Conservation (phyloP, 2,797 vertebrate species). For the Hydrolagus colliei region DNA sequence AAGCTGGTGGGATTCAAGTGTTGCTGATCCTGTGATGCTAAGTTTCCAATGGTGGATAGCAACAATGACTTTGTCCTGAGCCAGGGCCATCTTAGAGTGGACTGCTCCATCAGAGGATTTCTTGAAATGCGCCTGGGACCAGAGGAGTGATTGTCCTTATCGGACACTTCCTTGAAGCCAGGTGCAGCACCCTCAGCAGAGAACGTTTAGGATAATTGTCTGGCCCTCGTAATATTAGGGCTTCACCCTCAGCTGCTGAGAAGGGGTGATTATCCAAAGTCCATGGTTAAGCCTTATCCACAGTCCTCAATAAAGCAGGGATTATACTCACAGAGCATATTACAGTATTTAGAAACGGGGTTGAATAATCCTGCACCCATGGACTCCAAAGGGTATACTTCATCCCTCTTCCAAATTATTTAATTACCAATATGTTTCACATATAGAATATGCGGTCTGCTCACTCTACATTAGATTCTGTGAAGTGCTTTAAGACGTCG, state of each 20-base stretch:
- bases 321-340: too few species aligned
- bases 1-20: slow-evolving; percentile 18
- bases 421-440: too few species aligned
- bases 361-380: not conserved
- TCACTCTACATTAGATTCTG: too few species aligned
- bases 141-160: slow-evolving; percentile 13
- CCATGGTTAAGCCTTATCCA: not conserved
- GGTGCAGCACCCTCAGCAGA: slow-evolving; percentile 10
- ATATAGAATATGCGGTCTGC: too few species aligned
- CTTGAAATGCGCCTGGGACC: not conserved
- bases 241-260: not conserved
- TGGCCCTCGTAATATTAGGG: not conserved
- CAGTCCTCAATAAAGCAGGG: too few species aligned
- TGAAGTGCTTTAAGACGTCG: too few species aligned
- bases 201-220: not conserved
- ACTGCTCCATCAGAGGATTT: not conserved
- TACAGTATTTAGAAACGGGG: not conserved
- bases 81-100: not conserved
- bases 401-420: not conserved
- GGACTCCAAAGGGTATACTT: not conserved
- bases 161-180: slow-evolving; percentile 14
- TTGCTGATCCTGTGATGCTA: slow-evolving; percentile 10
- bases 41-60: slow-evolving; percentile 3
- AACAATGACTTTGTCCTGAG: slow-evolving; percentile 23
- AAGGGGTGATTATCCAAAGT: not conserved